Evolutionary conservation across 2,888 invertebrate genomes (phyloP), one percentile per base, ranked within the genome.

Genomic region (Dasysyrphus tricinctus): DNA sequence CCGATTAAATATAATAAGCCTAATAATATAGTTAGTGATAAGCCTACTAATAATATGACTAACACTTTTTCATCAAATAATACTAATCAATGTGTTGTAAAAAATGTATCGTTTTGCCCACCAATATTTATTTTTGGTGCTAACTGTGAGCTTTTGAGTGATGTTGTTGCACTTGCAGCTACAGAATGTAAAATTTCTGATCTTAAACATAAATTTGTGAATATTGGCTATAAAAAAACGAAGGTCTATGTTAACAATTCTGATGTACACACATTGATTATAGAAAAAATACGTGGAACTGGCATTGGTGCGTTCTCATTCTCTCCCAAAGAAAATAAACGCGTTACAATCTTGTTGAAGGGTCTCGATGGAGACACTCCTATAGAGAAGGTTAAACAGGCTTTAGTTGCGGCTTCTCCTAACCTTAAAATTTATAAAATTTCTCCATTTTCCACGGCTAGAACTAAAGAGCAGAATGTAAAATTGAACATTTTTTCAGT

Each of bases 401-500:
- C n/a, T n/a, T n/a, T n/a, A n/a, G n/a, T n/a, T n/a, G n/a, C n/a
- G n/a, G n/a, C 11, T 29, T n/a, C 32, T 39, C 56, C 42, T 32
- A 70, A 70, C 16, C n/a, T 42, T 1, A 70, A n/a, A 44, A 56
- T 56, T 37, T 19, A 24, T 19, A 69, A 51, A 69, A 24, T 54
- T 24, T 12, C 49, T 0, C 67, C 19, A 12, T 67, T 67, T 16
- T 12, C 19, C 16, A 65, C 47, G 5, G 47, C 65, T 32, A 65
- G 19, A 65, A 49, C 47, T 9, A 54, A 69, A 34, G 51, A 54
- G 8, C 39, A 24, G 39, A 39, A 39, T 19, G 7, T 39, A 9
- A 51, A 69, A 39, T 32, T 63, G 11, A 65, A 65, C 19, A 49
- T 65, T 12, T n/a, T n/a, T n/a, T n/a, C n/a, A n/a, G n/a, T n/a